Conservation (phyloP, 2,113 vertebrate species). For the Toxostoma redivivum region DNA sequence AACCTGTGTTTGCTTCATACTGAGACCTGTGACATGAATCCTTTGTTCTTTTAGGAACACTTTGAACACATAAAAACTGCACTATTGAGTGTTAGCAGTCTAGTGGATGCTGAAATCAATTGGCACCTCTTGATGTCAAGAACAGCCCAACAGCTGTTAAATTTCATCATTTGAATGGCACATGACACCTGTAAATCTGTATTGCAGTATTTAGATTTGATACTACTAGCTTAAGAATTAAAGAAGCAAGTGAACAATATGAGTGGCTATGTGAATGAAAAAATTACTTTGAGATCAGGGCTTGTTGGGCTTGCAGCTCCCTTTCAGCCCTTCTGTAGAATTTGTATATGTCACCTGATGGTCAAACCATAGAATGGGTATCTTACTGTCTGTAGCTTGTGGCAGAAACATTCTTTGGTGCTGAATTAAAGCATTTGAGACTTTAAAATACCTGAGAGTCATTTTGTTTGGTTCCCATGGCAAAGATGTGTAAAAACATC, state of each 20-base stretch:
- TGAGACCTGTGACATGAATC: neutral
- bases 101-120: neutral
- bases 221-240: neutral
- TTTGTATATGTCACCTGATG: neutral
- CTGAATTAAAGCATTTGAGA: neutral
- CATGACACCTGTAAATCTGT: neutral
- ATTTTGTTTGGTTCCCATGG: neutral
- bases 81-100: neutral
- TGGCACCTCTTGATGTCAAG: neutral
- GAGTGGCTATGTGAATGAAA: neutral
- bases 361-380: neutral
- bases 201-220: neutral
- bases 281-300: neutral
- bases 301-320: neutral
- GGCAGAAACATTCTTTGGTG: neutral
- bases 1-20: neutral
- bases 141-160: neutral
- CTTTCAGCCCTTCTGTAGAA: neutral
- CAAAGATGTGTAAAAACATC: neutral
- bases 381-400: neutral
- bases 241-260: neutral
- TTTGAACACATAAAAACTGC: fast-evolving
- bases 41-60: neutral
- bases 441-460: neutral
- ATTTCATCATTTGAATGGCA: neutral